These are phyloP conservation scores for Hystrix brachyura DNA, from an alignment of 2,113 vertebrate species.

Conservation along the genomic window DNA sequence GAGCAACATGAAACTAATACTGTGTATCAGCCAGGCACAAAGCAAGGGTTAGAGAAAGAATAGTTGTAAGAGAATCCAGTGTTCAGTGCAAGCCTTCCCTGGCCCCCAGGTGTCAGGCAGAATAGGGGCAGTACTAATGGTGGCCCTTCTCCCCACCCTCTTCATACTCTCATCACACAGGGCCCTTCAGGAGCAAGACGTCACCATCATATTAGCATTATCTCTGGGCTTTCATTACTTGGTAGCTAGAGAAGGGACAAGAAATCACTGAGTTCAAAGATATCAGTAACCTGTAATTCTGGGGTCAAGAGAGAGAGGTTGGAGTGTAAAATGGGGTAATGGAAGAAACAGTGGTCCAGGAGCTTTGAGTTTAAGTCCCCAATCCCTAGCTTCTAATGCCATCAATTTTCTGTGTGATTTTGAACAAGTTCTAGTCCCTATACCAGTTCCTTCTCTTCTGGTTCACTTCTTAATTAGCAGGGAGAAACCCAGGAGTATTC, in stretches of 20 bases:
- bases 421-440: not conserved
- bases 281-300: not conserved
- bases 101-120: not conserved
- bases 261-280: not conserved
- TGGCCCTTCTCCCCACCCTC: not conserved
- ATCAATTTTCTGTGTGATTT: not conserved
- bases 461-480: not conserved
- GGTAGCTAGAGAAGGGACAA: not conserved
- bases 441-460: not conserved
- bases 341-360: not conserved
- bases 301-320: not conserved
- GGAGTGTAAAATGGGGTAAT: not conserved
- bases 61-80: not conserved
- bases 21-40: not conserved
- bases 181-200: not conserved
- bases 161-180: not conserved
- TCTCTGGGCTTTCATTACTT: not conserved
- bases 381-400: not conserved
- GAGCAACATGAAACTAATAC: not conserved
- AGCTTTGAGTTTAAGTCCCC: not conserved
- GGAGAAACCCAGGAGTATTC: not conserved
- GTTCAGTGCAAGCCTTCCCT: not conserved
- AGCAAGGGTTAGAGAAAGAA: conserved; percentile 10
- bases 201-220: not conserved
- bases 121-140: not conserved